phyloP scores from a whole-genome alignment of 2,888 invertebrate species.

The Pristionchus mayeri region DNA sequence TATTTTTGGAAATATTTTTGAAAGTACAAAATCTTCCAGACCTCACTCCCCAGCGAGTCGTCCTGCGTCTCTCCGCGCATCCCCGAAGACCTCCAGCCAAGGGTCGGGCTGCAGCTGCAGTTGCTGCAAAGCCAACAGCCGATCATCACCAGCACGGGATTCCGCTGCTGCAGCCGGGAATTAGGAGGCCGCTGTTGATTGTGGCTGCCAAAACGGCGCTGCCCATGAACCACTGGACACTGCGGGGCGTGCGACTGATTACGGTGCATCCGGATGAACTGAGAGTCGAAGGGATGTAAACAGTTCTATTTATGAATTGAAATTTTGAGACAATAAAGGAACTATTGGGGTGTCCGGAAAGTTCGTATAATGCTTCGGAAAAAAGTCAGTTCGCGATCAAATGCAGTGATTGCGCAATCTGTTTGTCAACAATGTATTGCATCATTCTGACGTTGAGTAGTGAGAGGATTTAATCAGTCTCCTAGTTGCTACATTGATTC shows the following conservation, averaged over 20 bases:
- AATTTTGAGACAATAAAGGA: too few relatives aligned
- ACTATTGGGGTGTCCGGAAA: too few relatives aligned
- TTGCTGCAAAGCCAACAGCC: background rate
- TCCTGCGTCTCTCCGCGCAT: slow-evolving; percentile 16
- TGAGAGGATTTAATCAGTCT: too few relatives aligned
- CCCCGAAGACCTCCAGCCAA: slow-evolving; percentile 21
- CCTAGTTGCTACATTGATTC: too few relatives aligned
- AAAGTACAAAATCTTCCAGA: background rate
- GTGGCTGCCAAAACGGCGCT: slow-evolving; percentile 44
- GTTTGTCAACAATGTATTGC: too few relatives aligned
- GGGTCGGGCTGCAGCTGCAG: background rate
- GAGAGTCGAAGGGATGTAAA: too few relatives aligned
- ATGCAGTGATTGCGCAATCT: too few relatives aligned
- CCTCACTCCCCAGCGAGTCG: background rate
- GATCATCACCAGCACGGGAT: background rate
- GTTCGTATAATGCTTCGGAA: too few relatives aligned
- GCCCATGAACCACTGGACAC: slow-evolving; percentile 51
- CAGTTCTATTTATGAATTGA: too few relatives aligned
- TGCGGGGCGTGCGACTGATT: slow-evolving; percentile 47
- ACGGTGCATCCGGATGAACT: slow-evolving; percentile 37
- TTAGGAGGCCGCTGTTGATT: background rate
- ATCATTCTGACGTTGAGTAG: too few relatives aligned
- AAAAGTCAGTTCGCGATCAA: too few relatives aligned
- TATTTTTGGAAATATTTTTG: background rate
- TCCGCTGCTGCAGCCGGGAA: slow-evolving; percentile 44